These are phyloP conservation scores for Temnopleurus reevesii DNA, from an alignment of 53 echinoderm and acorn worm genomes.

Conservation along the genomic window DNA sequence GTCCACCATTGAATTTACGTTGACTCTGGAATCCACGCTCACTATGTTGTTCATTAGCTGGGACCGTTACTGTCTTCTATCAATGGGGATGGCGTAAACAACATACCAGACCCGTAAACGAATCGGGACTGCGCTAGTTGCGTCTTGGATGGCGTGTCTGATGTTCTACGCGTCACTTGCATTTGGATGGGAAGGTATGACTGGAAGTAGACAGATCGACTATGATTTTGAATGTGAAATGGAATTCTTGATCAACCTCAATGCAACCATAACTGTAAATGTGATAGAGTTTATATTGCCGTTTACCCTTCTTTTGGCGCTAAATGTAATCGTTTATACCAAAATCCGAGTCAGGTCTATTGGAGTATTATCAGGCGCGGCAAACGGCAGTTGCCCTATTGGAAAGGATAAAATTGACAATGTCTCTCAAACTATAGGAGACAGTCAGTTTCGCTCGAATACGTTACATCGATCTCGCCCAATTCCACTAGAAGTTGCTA, in stretches of 20 bases:
- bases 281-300: slow-evolving; percentile 69
- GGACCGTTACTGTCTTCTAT: slow-evolving; percentile 59
- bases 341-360: slow-evolving; percentile 56
- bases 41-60: slow-evolving; percentile 76
- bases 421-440: background rate
- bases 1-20: slow-evolving; percentile 68
- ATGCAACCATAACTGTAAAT: slow-evolving; percentile 30
- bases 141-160: background rate
- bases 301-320: slow-evolving; percentile 43
- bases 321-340: slow-evolving; percentile 61
- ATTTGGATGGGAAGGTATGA: slow-evolving; percentile 53
- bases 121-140: background rate
- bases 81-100: slow-evolving; percentile 9
- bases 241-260: slow-evolving; percentile 49
- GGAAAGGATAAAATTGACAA: background rate
- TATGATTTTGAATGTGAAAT: slow-evolving; percentile 60
- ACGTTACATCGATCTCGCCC: background rate
- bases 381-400: background rate
- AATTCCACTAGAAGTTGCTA: background rate
- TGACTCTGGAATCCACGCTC: slow-evolving; percentile 62
- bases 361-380: background rate
- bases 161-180: slow-evolving; percentile 34
- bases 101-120: slow-evolving; percentile 45
- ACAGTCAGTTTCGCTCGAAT: background rate
- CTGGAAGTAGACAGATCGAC: slow-evolving; percentile 19